Evolutionary conservation across 1,140 invertebrate genomes (phyloP).

Genomic region (Coptotermes formosanus): DNA sequence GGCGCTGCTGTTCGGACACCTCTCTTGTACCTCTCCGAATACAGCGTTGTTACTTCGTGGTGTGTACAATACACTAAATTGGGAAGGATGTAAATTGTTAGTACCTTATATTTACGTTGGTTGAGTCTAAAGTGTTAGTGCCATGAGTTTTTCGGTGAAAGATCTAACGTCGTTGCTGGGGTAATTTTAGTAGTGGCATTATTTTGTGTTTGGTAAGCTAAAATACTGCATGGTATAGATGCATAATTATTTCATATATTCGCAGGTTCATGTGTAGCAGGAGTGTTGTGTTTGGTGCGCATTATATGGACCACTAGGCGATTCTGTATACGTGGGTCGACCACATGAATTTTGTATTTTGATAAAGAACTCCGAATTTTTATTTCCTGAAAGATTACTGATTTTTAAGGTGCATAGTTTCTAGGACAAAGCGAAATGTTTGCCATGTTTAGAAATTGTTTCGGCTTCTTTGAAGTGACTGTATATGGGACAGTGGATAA

Average conservation of each 20-base stretch:
- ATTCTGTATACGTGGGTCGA: too few species aligned
- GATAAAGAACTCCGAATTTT: neutral
- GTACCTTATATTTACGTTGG: neutral
- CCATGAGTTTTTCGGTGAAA: constrained; percentile 39
- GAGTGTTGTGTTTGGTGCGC: neutral
- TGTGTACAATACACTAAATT: too few species aligned
- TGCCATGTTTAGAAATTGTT: too few species aligned
- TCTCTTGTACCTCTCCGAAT: too few species aligned
- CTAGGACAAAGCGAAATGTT: too few species aligned
- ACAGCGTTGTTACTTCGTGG: too few species aligned
- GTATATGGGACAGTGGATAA: neutral
- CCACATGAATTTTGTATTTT: neutral
- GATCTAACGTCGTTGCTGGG: constrained; percentile 37
- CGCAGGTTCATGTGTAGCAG: neutral
- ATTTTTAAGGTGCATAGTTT: neutral
- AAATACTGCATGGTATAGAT: neutral
- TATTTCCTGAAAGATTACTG: neutral
- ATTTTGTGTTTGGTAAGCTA: neutral
- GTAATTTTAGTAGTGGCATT: constrained; percentile 30
- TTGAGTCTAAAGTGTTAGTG: neutral
- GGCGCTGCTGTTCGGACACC: too few species aligned
- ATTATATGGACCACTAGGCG: neutral
- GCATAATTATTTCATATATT: neutral
- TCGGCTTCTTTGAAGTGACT: too few species aligned
- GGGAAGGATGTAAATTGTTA: neutral